phyloP scores from a whole-genome alignment of 2,888 invertebrate species.

The Luffia ferchaultella region DNA sequence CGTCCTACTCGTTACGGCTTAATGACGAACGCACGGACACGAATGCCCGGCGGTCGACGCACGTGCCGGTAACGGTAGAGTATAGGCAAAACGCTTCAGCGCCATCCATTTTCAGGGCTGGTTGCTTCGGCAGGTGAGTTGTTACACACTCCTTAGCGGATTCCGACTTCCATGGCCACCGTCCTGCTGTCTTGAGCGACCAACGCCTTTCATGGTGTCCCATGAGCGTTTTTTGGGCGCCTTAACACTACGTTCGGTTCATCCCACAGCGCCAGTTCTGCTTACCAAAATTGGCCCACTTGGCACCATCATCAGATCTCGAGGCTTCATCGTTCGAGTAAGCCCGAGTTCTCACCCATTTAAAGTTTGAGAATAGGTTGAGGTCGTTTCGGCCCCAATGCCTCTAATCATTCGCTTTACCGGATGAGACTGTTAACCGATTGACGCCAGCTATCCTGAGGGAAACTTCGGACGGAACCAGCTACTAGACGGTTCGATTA shows the following conservation, averaged over 20 bases:
- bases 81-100: slow-evolving; percentile 63
- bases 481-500: slow-evolving; percentile 82
- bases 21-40: slow-evolving; percentile 25
- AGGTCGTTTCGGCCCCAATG: slow-evolving; percentile 69
- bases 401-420: slow-evolving; percentile 70
- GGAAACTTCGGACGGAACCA: slow-evolving; percentile 81
- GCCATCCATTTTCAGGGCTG: slow-evolving; percentile 74
- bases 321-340: slow-evolving; percentile 66
- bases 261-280: slow-evolving; percentile 84
- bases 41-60: slow-evolving; percentile 18
- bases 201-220: slow-evolving; percentile 54
- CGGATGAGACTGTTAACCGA: slow-evolving; percentile 53
- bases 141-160: slow-evolving; percentile 67
- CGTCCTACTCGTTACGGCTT: slow-evolving; percentile 70
- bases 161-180: slow-evolving; percentile 81
- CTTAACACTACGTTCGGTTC: slow-evolving; percentile 77
- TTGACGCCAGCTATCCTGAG: slow-evolving; percentile 77
- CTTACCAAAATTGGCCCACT: slow-evolving; percentile 80
- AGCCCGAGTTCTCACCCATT: slow-evolving; percentile 75
- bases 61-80: slow-evolving; percentile 47
- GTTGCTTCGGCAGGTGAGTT: slow-evolving; percentile 71
- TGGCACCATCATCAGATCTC: slow-evolving; percentile 64
- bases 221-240: slow-evolving; percentile 68
- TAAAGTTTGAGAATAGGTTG: slow-evolving; percentile 77
- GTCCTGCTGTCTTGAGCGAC: slow-evolving; percentile 73